These are phyloP conservation scores for Onychostoma macrolepis DNA, from an alignment of 2,113 vertebrate species.

Conservation along the genomic window DNA sequence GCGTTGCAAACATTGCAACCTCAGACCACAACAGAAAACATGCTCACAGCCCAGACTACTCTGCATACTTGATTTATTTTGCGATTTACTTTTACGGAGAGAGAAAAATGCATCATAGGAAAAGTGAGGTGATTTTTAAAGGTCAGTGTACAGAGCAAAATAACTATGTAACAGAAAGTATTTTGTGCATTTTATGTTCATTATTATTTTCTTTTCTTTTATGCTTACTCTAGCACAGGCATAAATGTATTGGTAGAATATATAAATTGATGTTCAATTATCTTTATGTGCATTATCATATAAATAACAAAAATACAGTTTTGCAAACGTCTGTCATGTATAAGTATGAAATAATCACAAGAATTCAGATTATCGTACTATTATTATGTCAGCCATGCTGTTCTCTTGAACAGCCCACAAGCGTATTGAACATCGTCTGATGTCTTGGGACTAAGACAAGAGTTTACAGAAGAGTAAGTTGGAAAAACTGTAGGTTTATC, in stretches of 20 bases:
- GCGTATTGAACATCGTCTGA: conserved; percentile 14
- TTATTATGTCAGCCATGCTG: background rate
- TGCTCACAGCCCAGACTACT: conserved; percentile 85
- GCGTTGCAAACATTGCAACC: conserved; percentile 66
- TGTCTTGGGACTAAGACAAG: conserved; percentile 14
- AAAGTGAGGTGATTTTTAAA: conserved; percentile 87
- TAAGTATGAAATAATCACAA: background rate
- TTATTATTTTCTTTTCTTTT: background rate
- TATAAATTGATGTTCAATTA: background rate
- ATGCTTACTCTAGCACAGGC: background rate
- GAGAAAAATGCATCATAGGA: conserved; percentile 68
- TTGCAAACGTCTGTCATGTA: background rate
- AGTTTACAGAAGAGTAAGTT: conserved; percentile 22
- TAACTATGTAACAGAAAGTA: conserved; percentile 64
- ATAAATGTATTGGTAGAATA: background rate
- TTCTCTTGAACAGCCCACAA: conserved; percentile 27
- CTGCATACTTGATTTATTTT: conserved; percentile 95
- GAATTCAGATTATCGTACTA: background rate
- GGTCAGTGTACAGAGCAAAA: conserved; percentile 79
- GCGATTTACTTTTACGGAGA: conserved; percentile 90
- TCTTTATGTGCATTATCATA: background rate
- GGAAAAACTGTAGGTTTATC: conserved; percentile 16
- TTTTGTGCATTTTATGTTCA: conserved; percentile 65
- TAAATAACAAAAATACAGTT: background rate
- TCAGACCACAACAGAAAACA: conserved; percentile 86